phyloP scores from a whole-genome alignment of 2,888 invertebrate genomes.

The Nineta flava region DNA sequence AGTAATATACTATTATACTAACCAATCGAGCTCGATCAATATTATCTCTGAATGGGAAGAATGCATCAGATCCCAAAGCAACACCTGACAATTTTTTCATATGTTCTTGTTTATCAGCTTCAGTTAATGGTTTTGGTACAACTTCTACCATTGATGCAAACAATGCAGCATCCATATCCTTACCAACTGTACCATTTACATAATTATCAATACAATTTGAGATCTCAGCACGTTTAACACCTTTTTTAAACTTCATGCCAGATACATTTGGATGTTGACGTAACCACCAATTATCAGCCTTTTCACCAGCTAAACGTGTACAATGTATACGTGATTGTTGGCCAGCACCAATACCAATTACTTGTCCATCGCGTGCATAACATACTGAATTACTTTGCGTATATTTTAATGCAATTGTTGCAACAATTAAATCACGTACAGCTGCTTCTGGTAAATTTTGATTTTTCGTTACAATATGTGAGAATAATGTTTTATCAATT shows the following conservation, averaged over 20 bases:
- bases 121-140: slow-evolving; percentile 54
- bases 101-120: slow-evolving; percentile 52
- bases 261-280: slow-evolving; percentile 80
- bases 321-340: slow-evolving; percentile 98
- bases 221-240: slow-evolving; percentile 77
- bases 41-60: slow-evolving; percentile 97
- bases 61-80: slow-evolving; percentile 88
- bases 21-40: slow-evolving; percentile 86
- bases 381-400: slow-evolving; percentile 98
- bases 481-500: slow-evolving; percentile 61
- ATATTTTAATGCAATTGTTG: slow-evolving; percentile 91
- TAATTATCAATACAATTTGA: slow-evolving; percentile 93
- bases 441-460: slow-evolving; percentile 55
- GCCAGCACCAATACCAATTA: slow-evolving; percentile 95
- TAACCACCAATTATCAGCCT: slow-evolving; percentile 97
- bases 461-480: slow-evolving; percentile 61
- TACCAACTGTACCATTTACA: slow-evolving; percentile 81
- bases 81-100: slow-evolving; percentile 53
- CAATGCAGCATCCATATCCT: slow-evolving; percentile 62
- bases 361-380: slow-evolving; percentile 83
- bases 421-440: slow-evolving; percentile 80
- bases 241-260: slow-evolving; percentile 67
- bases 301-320: slow-evolving; percentile 90
- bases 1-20: slow-evolving; percentile 15
- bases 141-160: slow-evolving; percentile 63